phyloP scores from a whole-genome alignment of 2,888 invertebrate species.

The Limenitis camilla region DNA sequence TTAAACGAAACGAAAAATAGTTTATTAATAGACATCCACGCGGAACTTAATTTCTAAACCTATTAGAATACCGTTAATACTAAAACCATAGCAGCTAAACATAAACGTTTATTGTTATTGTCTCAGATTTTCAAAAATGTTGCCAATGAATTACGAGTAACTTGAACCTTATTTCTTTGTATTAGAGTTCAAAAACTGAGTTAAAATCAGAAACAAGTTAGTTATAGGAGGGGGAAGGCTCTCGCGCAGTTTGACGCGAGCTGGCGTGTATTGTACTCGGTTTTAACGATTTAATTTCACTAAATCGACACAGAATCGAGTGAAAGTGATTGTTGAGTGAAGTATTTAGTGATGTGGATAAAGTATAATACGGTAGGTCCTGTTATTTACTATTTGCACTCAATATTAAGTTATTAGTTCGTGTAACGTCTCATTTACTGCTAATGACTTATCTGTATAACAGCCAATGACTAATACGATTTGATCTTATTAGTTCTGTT shows the following conservation, averaged over 20 bases:
- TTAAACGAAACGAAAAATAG: too few species aligned
- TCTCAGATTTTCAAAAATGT: conserved; percentile 1
- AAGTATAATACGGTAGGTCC: conserved; percentile 24
- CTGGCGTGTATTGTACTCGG: conserved; percentile 32
- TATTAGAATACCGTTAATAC: too few species aligned
- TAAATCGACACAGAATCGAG: conserved; percentile 57
- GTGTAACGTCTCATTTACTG: conserved; percentile 14
- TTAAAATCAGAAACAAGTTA: conserved; percentile 8
- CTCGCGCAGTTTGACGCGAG: conserved; percentile 50
- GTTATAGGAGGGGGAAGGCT: conserved; percentile 43
- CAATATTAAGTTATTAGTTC: conserved; percentile 10
- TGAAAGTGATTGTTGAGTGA: conserved; percentile 46
- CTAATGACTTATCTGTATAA: conserved; percentile 20
- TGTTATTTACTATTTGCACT: conserved; percentile 1
- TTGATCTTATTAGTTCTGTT: conserved; percentile 1
- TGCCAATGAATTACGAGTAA: not conserved
- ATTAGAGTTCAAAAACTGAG: conserved; percentile 3
- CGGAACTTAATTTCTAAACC: too few species aligned
- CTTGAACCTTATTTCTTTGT: conserved; percentile 13
- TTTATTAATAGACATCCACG: too few species aligned
- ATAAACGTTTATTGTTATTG: not conserved
- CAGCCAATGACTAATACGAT: conserved; percentile 11
- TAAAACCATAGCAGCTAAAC: not conserved
- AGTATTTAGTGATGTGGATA: conserved; percentile 6
- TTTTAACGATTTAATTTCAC: conserved; percentile 43